Conservation (phyloP, 2,113 vertebrate genomes). For the Thermophis baileyi region DNA sequence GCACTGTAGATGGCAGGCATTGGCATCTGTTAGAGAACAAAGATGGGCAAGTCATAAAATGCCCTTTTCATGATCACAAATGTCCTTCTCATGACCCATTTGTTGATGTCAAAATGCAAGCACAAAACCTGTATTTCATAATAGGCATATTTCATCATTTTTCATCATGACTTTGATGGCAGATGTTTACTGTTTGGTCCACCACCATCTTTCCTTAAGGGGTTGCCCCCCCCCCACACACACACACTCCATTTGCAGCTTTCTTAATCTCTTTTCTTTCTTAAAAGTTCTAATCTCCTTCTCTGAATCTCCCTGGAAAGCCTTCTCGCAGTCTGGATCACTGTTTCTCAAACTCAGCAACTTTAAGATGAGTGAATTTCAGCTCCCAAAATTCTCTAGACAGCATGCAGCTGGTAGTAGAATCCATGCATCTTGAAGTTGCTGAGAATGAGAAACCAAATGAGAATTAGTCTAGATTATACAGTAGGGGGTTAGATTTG, state of each 20-base stretch:
- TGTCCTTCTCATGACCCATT: neutral
- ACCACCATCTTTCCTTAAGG: neutral
- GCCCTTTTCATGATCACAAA: neutral
- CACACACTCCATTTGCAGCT: neutral
- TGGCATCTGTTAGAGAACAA: neutral
- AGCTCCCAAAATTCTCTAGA: neutral
- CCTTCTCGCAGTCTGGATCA: neutral
- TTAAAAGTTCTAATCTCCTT: neutral
- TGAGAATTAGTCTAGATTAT: neutral
- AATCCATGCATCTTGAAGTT: neutral
- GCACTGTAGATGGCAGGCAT: neutral
- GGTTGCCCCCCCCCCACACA: accelerated
- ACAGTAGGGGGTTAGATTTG: neutral
- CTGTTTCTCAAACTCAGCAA: neutral
- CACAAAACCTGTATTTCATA: neutral
- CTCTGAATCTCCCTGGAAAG: neutral
- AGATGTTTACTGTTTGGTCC: neutral
- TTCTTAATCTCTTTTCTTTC: neutral
- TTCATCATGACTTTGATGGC: neutral
- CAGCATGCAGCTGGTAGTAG: neutral
- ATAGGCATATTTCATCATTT: neutral
- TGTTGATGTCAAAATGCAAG: neutral
- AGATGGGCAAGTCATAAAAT: neutral
- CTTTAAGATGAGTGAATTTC: neutral
- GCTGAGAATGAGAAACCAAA: neutral